Evolutionary conservation across 2,797 vertebrate species (phyloP).

Genomic region (Tympanoctomys barrerae): DNA sequence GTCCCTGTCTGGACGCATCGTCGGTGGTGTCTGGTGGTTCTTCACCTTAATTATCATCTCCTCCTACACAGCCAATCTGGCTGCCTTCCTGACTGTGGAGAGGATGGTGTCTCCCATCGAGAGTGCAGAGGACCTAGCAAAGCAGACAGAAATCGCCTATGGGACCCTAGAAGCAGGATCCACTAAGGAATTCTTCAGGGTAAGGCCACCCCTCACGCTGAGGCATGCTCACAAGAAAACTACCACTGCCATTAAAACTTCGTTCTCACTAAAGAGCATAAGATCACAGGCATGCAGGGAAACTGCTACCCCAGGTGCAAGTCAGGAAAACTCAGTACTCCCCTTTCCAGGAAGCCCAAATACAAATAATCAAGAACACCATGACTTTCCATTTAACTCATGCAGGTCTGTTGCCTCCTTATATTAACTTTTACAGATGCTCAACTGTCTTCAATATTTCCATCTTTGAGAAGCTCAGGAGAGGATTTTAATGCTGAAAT

Average conservation of each 20-base stretch:
- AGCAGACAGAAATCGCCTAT: slow-evolving; percentile 99
- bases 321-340: background rate
- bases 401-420: background rate
- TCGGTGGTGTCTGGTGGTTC: slow-evolving; percentile 99
- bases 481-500: background rate
- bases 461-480: background rate
- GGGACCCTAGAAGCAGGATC: slow-evolving; percentile 98
- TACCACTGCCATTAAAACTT: background rate
- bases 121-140: slow-evolving; percentile 98
- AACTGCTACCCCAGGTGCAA: background rate
- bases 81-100: slow-evolving; percentile 99
- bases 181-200: slow-evolving; percentile 99
- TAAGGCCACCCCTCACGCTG: slow-evolving; percentile 84
- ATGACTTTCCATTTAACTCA: background rate
- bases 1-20: slow-evolving; percentile 98
- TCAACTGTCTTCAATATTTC: background rate
- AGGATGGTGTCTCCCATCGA: slow-evolving; percentile 99
- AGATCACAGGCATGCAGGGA: background rate
- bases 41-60: slow-evolving; percentile 99
- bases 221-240: slow-evolving; percentile 23
- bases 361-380: background rate
- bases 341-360: background rate
- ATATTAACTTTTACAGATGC: background rate
- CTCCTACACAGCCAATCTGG: slow-evolving; percentile 99
- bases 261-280: background rate